Evolutionary conservation across 2,113 vertebrate species (phyloP).

Genomic region (Phylloscopus trochiloides): DNA sequence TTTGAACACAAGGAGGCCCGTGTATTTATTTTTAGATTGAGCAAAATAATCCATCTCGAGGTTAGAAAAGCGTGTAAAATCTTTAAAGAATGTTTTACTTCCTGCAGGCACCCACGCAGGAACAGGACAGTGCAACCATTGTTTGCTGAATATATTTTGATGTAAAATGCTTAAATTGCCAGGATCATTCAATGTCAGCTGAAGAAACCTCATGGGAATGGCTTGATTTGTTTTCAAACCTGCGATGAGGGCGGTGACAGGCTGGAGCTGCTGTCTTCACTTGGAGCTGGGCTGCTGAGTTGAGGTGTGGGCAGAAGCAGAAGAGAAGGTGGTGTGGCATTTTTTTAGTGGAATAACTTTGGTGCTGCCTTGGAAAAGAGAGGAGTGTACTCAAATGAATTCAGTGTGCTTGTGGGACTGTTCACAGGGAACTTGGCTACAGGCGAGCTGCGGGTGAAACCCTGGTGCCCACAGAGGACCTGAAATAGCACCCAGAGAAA

Average conservation of each 20-base stretch:
- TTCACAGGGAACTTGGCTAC: not conserved
- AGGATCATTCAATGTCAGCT: slow-evolving; percentile 4
- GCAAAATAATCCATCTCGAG: slow-evolving; percentile 40
- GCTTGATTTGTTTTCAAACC: not conserved
- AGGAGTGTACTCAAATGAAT: not conserved
- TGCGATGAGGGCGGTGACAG: fast-evolving
- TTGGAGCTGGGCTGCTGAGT: not conserved
- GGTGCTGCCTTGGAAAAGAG: not conserved
- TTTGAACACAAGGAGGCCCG: not conserved
- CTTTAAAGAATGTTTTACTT: slow-evolving; percentile 41
- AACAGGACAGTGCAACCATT: not conserved
- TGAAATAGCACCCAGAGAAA: not conserved
- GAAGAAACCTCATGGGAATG: slow-evolving; percentile 21
- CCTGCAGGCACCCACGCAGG: not conserved
- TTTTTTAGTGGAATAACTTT: not conserved
- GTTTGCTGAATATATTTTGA: slow-evolving; percentile 29
- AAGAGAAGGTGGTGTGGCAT: not conserved
- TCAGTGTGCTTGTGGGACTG: not conserved
- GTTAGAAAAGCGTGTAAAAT: slow-evolving; percentile 47
- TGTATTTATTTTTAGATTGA: slow-evolving; percentile 31
- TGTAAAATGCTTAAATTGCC: slow-evolving; percentile 20
- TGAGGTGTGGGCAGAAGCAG: not conserved
- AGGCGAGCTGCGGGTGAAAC: not conserved
- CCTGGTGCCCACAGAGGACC: not conserved
- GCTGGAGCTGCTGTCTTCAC: not conserved